Conservation (phyloP, 1,140 invertebrate genomes). For the Drosophila rhopaloa region DNA sequence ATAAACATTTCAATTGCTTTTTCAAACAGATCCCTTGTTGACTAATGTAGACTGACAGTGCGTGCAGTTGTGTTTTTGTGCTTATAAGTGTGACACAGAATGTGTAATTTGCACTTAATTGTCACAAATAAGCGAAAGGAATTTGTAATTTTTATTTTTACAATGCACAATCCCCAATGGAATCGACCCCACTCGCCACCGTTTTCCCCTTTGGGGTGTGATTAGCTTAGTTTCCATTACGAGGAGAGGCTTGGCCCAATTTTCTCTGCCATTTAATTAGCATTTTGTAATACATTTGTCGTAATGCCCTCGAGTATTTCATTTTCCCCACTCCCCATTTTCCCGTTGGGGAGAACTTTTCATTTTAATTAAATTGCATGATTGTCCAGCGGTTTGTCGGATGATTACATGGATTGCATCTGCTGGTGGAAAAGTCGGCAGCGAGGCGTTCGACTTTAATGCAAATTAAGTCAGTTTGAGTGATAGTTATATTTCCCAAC, state of each 20-base stretch:
- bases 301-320: constrained; percentile 69
- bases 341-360: constrained; percentile 45
- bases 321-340: not conserved
- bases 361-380: constrained; percentile 70
- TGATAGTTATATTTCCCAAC: constrained; percentile 2
- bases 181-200: not conserved
- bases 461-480: constrained; percentile 28
- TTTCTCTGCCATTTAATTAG: constrained; percentile 74
- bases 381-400: constrained; percentile 36
- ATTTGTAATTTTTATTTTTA: constrained; percentile 50
- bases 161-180: constrained; percentile 18
- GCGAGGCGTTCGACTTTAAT: constrained; percentile 16
- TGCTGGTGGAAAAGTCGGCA: constrained; percentile 3
- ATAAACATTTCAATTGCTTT: too few relatives aligned
- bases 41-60: constrained; percentile 4
- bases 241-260: constrained; percentile 71
- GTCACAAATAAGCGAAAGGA: constrained; percentile 68
- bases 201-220: constrained; percentile 44
- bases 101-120: constrained; percentile 73
- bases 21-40: not conserved
- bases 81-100: constrained; percentile 45
- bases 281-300: constrained; percentile 79
- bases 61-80: not conserved
- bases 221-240: constrained; percentile 66
- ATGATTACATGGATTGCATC: constrained; percentile 52